Conservation (phyloP, 92 coral and sea anemone genomes). For the Epizoanthus illoricatus region DNA sequence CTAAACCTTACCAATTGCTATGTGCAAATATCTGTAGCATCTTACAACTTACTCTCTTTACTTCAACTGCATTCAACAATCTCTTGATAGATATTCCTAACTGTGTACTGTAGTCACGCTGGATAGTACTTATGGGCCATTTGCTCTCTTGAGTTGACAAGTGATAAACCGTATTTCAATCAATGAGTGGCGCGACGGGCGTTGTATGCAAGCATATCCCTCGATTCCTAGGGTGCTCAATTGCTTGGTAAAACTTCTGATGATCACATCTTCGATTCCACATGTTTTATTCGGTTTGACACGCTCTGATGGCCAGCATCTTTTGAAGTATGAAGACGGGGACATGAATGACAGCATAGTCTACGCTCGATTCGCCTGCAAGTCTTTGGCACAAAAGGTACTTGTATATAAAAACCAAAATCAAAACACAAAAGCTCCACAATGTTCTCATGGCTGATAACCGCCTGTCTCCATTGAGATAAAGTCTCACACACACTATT, state of each 20-base stretch:
- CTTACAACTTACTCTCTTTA: background rate
- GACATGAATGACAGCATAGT: constrained; percentile 82
- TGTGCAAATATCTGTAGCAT: too few relatives aligned
- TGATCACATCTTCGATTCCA: background rate
- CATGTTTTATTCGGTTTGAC: constrained; percentile 72
- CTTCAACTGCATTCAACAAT: background rate
- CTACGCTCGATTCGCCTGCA: constrained; percentile 57
- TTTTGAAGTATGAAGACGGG: constrained; percentile 86
- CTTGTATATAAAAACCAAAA: constrained; percentile 71
- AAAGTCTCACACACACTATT: constrained; percentile 91
- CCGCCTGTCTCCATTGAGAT: constrained; percentile 74
- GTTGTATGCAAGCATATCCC: background rate
- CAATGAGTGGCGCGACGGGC: background rate
- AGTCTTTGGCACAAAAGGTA: constrained; percentile 79
- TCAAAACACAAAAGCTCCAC: constrained; percentile 74
- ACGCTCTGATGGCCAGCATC: constrained; percentile 85
- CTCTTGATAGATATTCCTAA: background rate
- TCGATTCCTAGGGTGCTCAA: background rate
- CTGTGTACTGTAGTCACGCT: background rate
- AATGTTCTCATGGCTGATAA: constrained; percentile 89
- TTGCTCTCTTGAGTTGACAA: background rate
- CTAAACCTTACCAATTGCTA: too few relatives aligned
- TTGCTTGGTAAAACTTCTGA: background rate
- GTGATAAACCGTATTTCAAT: background rate
- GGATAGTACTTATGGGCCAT: background rate